Percentiles rank a stretch among this genome's conserved stretches.
These are phyloP conservation scores for Anthoptus insignis DNA, from an alignment of 2,888 invertebrate species.

Conservation along the genomic window DNA sequence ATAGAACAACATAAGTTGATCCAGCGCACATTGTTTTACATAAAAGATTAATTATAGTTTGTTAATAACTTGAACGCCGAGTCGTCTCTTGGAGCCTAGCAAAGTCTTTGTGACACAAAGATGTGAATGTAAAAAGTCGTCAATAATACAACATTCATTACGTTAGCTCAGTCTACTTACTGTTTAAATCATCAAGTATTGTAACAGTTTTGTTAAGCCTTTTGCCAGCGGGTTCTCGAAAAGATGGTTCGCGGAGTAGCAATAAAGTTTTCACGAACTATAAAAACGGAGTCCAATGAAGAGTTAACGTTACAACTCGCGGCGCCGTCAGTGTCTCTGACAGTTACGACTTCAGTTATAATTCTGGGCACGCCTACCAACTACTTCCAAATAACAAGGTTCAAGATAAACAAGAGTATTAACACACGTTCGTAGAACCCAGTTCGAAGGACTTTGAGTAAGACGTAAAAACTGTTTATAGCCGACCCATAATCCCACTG, in stretches of 20 bases:
- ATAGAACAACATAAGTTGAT: background rate
- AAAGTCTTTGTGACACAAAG: no score
- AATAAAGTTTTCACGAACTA: conserved; percentile 61
- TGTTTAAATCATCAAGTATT: no score
- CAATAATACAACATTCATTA: no score
- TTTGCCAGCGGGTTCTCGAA: conserved; percentile 41
- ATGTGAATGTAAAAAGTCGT: no score
- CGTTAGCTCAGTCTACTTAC: no score
- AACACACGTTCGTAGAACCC: conserved; percentile 43
- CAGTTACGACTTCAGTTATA: conserved; percentile 63
- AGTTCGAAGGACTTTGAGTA: conserved; percentile 39
- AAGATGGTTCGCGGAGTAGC: conserved; percentile 48
- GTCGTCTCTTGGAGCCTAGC: background rate
- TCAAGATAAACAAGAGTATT: conserved; percentile 52
- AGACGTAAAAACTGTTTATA: conserved; percentile 6
- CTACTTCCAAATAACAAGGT: conserved; percentile 54
- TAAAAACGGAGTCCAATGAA: conserved; percentile 61
- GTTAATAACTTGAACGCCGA: background rate
- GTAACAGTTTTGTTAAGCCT: conserved; percentile 30
- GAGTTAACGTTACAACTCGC: conserved; percentile 58
- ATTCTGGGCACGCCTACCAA: conserved; percentile 58
- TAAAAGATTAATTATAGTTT: background rate
- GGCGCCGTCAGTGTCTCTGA: conserved; percentile 59
- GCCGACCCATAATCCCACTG: background rate
- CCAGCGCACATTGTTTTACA: background rate